These are phyloP conservation scores for Epinephelus cyanopodus DNA, from an alignment of 2,113 vertebrate species.

Conservation along the genomic window DNA sequence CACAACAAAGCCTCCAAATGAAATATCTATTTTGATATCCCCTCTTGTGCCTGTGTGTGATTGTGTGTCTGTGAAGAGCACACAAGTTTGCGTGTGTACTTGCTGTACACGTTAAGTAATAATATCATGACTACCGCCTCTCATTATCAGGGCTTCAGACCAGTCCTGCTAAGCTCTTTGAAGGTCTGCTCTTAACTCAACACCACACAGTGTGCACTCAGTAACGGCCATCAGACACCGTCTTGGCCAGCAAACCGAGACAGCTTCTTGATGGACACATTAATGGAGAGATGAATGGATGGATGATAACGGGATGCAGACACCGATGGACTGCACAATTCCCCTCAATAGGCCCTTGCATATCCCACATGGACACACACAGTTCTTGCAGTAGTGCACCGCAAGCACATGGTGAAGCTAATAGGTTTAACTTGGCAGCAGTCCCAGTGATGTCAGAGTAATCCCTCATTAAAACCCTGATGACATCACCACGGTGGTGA, in stretches of 20 bases:
- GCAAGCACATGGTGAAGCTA: slow-evolving; percentile 73
- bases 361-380: slow-evolving; percentile 46
- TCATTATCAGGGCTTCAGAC: slow-evolving; percentile 1
- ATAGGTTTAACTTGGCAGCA: slow-evolving; percentile 79
- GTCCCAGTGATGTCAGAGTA: slow-evolving; percentile 80
- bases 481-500: slow-evolving; percentile 74
- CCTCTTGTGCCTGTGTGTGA: slow-evolving; percentile 3
- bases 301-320: slow-evolving; percentile 18
- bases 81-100: slow-evolving; percentile 24
- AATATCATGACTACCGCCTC: slow-evolving; percentile 21
- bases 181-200: slow-evolving; percentile 4
- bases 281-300: slow-evolving; percentile 40
- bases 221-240: slow-evolving; percentile 11
- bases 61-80: not conserved
- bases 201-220: not conserved
- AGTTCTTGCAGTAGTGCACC: slow-evolving; percentile 45
- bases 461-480: slow-evolving; percentile 77
- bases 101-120: slow-evolving; percentile 16
- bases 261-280: not conserved
- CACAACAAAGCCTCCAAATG: slow-evolving; percentile 4
- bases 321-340: not conserved
- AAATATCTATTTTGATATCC: slow-evolving; percentile 2
- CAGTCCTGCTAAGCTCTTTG: slow-evolving; percentile 9
- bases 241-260: slow-evolving; percentile 7
- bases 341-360: slow-evolving; percentile 33